These are phyloP conservation scores for Shargacucullia verbasci DNA, from an alignment of 2,888 invertebrate species.

Conservation along the genomic window DNA sequence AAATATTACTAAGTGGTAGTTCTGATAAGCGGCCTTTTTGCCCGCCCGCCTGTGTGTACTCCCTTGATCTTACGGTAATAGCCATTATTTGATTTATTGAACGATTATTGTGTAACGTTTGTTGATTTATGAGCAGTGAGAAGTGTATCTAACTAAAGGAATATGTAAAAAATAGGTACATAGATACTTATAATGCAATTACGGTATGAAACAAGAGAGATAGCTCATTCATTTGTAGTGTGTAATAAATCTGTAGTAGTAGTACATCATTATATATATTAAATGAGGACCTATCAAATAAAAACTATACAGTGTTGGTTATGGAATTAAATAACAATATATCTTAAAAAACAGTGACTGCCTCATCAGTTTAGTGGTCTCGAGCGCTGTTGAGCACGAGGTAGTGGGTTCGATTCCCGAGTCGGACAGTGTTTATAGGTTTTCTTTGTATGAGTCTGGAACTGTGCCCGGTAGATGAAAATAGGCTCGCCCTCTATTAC, in stretches of 20 bases:
- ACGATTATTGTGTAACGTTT: slow-evolving; percentile 51
- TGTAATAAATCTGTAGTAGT: slow-evolving; percentile 23
- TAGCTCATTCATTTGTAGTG: slow-evolving; percentile 2
- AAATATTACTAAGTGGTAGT: slow-evolving; percentile 81
- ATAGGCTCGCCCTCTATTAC: no score
- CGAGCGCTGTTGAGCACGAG: no score
- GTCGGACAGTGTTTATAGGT: no score
- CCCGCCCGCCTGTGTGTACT: slow-evolving; percentile 55
- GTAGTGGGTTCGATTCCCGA: no score
- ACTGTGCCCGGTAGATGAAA: no score
- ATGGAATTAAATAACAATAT: not conserved
- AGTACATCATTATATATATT: no score
- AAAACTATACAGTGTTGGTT: no score
- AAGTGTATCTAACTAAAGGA: slow-evolving; percentile 40
- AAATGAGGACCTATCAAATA: slow-evolving; percentile 22
- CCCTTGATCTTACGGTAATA: slow-evolving; percentile 57
- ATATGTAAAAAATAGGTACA: slow-evolving; percentile 32
- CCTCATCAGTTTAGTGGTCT: no score
- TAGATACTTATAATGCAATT: slow-evolving; percentile 48
- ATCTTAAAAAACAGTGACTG: no score
- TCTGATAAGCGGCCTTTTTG: slow-evolving; percentile 75
- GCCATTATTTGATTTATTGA: slow-evolving; percentile 59
- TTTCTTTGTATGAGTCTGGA: no score
- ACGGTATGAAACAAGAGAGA: slow-evolving; percentile 23
- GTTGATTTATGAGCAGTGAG: slow-evolving; percentile 52